Base-by-base conservation (phyloP, 2,888 invertebrate genomes). In the Apomyelois bistriatella region DNA sequence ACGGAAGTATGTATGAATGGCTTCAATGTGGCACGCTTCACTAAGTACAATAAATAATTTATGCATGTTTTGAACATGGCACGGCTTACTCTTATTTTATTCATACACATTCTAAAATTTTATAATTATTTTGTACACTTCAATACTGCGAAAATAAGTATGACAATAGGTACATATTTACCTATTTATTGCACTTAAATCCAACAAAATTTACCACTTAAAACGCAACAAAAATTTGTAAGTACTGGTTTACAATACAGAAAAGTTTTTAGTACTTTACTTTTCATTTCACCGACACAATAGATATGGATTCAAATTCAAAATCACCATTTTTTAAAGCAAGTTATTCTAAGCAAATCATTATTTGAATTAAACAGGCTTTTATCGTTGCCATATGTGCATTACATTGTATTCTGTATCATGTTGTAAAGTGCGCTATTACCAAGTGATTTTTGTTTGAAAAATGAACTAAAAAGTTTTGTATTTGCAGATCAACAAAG, bases 401-500 rank as follows among this genome's bases (percentile, higher is more conserved):
- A 38, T 5, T 57, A 5, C 58, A 2, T 35, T 12, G 41, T 43
- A 52, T 51, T 55, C 53, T 68, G 66, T 72, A 67, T 62, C 70
- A 67, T 74, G 64, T 74, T 60, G 68, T 70, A 59, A 60, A 61
- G 68, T 74, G 60, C 56, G 62, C 61, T 60, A 58, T 36, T 4
- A 12, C 3, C 6, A 17, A 22, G 22, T 22, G 22, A n/a, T n/a
- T 32, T 35, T 1, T 16, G 15, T 8, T 32, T 17, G 9, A 5
- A 49, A 28, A 22, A 40, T 10, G 28, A n/a, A 13, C 38, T 22
- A 9, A 36, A 48, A 47, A 13, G 28, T 8, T 28, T 40, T 53
- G 12, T 52, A 56, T 48, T 84, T 83, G 7, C 93, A 97, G 97
- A 85, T 98, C 98, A 40, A 98, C 98, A 13, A 98, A 98, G 87